phyloP scores from a whole-genome alignment of 2,888 invertebrate genomes.

The Cheilosia vulpina region DNA sequence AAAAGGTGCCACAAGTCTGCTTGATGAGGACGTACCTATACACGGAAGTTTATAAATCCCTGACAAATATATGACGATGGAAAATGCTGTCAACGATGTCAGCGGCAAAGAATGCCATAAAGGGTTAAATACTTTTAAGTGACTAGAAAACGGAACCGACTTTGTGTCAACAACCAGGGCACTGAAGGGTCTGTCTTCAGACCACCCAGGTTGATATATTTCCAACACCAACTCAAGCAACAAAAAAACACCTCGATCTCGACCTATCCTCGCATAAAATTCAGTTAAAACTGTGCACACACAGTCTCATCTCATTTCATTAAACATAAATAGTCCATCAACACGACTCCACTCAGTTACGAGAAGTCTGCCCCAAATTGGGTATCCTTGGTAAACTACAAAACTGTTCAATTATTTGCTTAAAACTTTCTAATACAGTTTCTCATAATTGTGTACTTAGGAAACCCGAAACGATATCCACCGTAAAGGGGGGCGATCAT shows the following conservation, averaged over 20 bases:
- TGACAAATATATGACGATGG: no score
- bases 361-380: background rate
- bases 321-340: background rate
- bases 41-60: no score
- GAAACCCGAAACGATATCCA: conserved; percentile 61
- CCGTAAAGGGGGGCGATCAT: conserved; percentile 24
- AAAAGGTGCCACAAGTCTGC: no score
- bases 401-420: conserved; percentile 70
- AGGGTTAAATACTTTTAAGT: no score
- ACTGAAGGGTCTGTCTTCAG: no score
- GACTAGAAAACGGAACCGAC: no score
- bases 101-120: no score
- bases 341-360: background rate
- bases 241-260: background rate
- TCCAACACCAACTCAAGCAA: no score
- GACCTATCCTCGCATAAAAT: background rate
- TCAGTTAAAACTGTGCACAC: background rate
- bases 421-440: conserved; percentile 60
- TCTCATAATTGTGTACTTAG: conserved; percentile 68
- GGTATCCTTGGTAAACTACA: conserved; percentile 49
- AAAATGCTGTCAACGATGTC: no score
- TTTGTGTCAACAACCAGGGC: no score
- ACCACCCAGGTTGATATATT: no score
- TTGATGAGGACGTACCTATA: no score
- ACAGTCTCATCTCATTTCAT: background rate